Conservation (phyloP, 2,888 invertebrate genomes). For the Caenorhabditis uteleia region DNA sequence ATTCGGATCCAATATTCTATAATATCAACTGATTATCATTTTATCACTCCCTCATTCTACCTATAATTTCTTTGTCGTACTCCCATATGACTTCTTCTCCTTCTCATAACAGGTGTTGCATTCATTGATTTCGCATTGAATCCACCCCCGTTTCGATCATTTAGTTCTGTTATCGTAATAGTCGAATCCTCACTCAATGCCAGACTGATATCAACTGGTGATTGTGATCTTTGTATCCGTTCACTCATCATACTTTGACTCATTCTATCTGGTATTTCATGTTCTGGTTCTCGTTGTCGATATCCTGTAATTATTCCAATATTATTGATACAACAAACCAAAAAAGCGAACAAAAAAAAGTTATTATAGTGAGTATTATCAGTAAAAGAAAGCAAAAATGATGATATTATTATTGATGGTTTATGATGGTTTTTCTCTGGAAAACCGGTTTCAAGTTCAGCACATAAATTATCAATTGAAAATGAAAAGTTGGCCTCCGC, state of each 20-base stretch:
- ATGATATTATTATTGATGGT: no score
- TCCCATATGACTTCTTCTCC: slow-evolving; percentile 25
- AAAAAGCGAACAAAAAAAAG: no score
- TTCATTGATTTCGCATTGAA: slow-evolving; percentile 29
- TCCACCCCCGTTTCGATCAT: slow-evolving; percentile 14
- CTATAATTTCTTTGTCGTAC: slow-evolving; percentile 33
- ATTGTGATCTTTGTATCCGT: slow-evolving; percentile 34
- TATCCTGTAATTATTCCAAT: slow-evolving; percentile 32
- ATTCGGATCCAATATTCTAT: slow-evolving; percentile 31
- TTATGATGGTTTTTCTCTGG: no score
- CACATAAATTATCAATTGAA: no score
- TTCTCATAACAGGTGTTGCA: slow-evolving; percentile 34
- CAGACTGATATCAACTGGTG: slow-evolving; percentile 36
- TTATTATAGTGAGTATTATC: no score
- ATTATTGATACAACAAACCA: no score
- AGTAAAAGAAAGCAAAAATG: no score
- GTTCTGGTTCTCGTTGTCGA: slow-evolving; percentile 30
- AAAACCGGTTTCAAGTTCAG: no score
- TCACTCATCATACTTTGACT: slow-evolving; percentile 38
- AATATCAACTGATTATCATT: neutral
- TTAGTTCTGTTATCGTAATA: slow-evolving; percentile 34
- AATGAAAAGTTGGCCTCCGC: no score
- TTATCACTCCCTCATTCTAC: neutral
- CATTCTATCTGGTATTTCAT: slow-evolving; percentile 36
- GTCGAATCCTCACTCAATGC: slow-evolving; percentile 44